These are phyloP conservation scores for Lates calcarifer DNA, from an alignment of 2,113 vertebrate species.

Conservation along the genomic window DNA sequence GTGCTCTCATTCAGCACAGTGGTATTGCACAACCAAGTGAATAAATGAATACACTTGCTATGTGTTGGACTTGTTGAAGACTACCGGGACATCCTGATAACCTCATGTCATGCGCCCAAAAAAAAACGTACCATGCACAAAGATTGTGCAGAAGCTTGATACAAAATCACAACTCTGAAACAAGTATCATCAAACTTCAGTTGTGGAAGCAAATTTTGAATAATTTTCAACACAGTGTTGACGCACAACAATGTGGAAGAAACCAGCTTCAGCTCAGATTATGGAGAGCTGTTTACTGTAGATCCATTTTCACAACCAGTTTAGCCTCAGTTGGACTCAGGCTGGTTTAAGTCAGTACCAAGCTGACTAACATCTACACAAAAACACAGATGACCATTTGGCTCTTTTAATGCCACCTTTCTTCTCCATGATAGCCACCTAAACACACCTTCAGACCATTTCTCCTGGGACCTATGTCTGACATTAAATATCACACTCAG, in stretches of 20 bases:
- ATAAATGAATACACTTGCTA: constrained; percentile 58
- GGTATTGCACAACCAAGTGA: constrained; percentile 60
- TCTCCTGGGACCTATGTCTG: neutral
- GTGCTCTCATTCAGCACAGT: constrained; percentile 49
- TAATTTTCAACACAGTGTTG: neutral
- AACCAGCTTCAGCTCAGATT: neutral
- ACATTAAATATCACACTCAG: neutral
- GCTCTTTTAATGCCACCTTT: neutral
- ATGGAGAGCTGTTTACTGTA: neutral
- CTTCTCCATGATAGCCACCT: neutral
- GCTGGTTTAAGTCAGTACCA: neutral
- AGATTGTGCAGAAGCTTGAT: neutral
- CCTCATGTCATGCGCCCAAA: constrained; percentile 43
- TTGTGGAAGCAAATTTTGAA: neutral
- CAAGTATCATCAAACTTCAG: neutral
- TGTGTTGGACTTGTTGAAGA: constrained; percentile 44
- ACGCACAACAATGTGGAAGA: neutral
- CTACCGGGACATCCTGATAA: constrained; percentile 55
- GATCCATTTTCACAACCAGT: neutral
- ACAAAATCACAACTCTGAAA: neutral
- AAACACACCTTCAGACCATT: neutral
- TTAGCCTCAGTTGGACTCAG: neutral
- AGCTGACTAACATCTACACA: neutral
- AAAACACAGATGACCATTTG: neutral
- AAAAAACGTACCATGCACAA: constrained; percentile 33